phyloP scores from a whole-genome alignment of 2,113 vertebrate species.

The Bucco capensis region DNA sequence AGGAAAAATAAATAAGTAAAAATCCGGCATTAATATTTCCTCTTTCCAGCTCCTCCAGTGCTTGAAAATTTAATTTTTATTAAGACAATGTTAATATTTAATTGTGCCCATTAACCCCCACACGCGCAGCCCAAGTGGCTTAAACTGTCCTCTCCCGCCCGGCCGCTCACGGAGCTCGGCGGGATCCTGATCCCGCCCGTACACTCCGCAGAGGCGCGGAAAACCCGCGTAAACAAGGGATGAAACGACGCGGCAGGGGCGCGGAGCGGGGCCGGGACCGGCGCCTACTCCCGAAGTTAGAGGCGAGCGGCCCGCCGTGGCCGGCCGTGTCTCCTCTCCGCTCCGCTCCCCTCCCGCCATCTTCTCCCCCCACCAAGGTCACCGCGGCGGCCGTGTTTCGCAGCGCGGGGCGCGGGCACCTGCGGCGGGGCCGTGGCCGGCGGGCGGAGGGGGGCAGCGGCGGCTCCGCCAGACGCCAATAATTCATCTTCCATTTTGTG shows the following conservation, averaged over 20 bases:
- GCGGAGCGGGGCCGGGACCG: not conserved
- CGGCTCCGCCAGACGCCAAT: slow-evolving; percentile 49
- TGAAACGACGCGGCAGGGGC: not conserved
- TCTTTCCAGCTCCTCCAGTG: not conserved
- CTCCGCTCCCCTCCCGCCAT: slow-evolving; percentile 57
- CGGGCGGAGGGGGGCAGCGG: not conserved
- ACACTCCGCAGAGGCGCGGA: not conserved
- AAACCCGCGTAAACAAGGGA: not conserved
- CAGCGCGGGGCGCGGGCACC: not conserved
- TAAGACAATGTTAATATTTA: not conserved
- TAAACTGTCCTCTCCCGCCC: not conserved
- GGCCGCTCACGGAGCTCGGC: not conserved
- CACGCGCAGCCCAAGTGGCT: accelerated
- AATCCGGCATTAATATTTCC: not conserved
- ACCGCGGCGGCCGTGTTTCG: not conserved
- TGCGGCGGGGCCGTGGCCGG: not conserved
- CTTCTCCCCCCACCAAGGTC: slow-evolving; percentile 57
- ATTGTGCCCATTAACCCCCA: not conserved
- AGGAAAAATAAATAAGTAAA: no score
- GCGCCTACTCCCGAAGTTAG: not conserved
- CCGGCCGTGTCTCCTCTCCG: not conserved
- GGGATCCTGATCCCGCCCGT: not conserved
- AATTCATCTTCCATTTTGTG: slow-evolving; percentile 85
- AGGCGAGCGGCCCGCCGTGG: not conserved
- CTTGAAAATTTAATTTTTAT: slow-evolving; percentile 9